These are phyloP conservation scores for Calameuta filiformis DNA, from an alignment of 2,888 invertebrate genomes.

Conservation along the genomic window DNA sequence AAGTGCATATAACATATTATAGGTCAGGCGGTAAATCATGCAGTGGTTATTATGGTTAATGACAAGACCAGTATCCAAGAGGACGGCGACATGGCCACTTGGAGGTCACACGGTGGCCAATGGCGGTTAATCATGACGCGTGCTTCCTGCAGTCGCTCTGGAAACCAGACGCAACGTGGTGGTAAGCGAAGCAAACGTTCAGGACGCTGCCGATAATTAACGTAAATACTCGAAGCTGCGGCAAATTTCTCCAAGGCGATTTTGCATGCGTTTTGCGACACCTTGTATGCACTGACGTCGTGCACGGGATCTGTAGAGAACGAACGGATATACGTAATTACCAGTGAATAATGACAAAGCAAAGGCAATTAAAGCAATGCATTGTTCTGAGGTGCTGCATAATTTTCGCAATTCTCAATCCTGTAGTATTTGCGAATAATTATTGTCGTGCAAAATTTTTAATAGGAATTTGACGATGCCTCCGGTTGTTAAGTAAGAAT, in stretches of 20 bases:
- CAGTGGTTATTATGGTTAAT: background rate
- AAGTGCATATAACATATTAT: constrained; percentile 4
- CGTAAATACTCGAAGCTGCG: constrained; percentile 32
- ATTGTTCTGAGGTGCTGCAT: background rate
- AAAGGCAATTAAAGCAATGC: background rate
- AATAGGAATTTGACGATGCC: background rate
- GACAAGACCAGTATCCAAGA: background rate
- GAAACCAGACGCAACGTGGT: background rate
- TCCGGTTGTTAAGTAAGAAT: background rate
- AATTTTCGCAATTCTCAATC: background rate
- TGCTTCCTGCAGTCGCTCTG: background rate
- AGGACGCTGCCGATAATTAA: constrained; percentile 38
- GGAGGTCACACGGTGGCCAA: background rate
- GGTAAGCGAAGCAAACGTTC: background rate
- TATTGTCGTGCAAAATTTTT: background rate
- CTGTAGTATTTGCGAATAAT: background rate
- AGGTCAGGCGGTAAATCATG: background rate
- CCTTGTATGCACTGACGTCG: background rate
- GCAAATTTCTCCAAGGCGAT: background rate
- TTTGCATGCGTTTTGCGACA: background rate
- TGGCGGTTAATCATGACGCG: constrained; percentile 27
- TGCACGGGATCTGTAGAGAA: background rate
- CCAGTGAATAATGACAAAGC: background rate
- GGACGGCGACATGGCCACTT: background rate
- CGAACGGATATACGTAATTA: background rate